Base-by-base conservation (phyloP, 2,113 vertebrate species). In the Triplophysa tibetana region DNA sequence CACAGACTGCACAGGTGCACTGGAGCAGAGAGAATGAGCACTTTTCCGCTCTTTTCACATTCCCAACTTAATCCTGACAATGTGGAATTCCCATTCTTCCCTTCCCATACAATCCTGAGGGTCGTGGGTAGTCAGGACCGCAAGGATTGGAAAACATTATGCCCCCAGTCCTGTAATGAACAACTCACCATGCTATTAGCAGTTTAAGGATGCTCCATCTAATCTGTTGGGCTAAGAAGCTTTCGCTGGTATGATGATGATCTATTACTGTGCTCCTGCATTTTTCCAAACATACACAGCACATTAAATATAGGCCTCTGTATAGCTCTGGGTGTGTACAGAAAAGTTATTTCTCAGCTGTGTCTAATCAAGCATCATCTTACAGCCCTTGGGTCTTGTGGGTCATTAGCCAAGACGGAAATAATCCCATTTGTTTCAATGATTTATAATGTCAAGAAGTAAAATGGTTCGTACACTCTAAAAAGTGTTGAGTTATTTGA, bases 1-100 rank as follows among this genome's bases (percentile, higher is more conserved):
- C 9, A 79, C 60, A 17, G 77, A 65, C 63, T 70, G 54, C 70
- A 83, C 79, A 80, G 64, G 81, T 86, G 76, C 83, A 82, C 65
- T 17, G 13, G 65, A 79, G 75, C 82, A 78, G 64, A 78, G 54
- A 76, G 45, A 78, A 81, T 70, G 45, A 24, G 58, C 63, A 76
- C 54, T 29, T 77, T 65, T 41, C 48, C 23, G n/a, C 77, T 69
- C 14, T 67, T 48, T n/a, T 75, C 52, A 24, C 61, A 70, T 75
- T 75, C 81, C 67, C 52, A 62, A 19, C 29, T 56, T 83, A 83
- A 85, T 83, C 83, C 81, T 54, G 14, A 23, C 16, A 62, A 24
- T 74, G 62, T 17, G 41, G 33, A 6, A 72, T 63, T 84, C 79
- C 78, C 54, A 48, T 24, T 73, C 65, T 41, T n/a, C 33, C 26